Conservation (phyloP, 2,888 invertebrate genomes). For the Scaptomyza parva region DNA sequence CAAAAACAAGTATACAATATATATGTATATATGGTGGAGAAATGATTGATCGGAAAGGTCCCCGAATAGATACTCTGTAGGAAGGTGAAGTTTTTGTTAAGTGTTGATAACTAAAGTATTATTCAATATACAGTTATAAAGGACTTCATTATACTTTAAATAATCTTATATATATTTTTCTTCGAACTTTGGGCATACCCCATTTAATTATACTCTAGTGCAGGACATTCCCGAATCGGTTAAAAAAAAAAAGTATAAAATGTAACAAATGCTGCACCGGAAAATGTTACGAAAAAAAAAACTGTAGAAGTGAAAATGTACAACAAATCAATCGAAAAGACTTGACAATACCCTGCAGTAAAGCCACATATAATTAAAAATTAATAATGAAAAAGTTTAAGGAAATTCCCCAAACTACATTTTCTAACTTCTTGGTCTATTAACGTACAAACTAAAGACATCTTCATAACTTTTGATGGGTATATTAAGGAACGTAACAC, state of each 20-base stretch:
- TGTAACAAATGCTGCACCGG: slow-evolving; percentile 20
- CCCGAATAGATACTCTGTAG: slow-evolving; percentile 4
- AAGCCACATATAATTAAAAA: no score
- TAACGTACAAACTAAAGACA: neutral
- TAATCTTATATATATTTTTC: no score
- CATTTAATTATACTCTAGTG: neutral
- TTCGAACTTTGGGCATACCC: neutral
- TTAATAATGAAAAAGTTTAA: no score
- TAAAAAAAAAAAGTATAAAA: slow-evolving; percentile 15
- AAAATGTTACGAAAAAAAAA: slow-evolving; percentile 28
- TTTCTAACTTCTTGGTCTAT: no score
- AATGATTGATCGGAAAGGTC: neutral
- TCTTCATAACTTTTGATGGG: slow-evolving; percentile 1
- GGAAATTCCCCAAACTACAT: no score
- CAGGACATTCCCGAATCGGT: slow-evolving; percentile 16
- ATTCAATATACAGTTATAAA: neutral
- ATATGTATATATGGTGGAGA: neutral
- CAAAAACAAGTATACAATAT: slow-evolving; percentile 20
- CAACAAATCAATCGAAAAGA: neutral
- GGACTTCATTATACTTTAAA: neutral
- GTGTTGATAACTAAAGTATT: neutral
- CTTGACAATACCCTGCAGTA: slow-evolving; percentile 11
- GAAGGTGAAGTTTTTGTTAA: neutral
- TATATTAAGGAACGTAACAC: slow-evolving; percentile 37
- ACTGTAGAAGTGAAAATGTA: slow-evolving; percentile 6